These are phyloP conservation scores for Semicossyphus pulcher DNA, from an alignment of 2,113 vertebrate genomes.

Conservation along the genomic window DNA sequence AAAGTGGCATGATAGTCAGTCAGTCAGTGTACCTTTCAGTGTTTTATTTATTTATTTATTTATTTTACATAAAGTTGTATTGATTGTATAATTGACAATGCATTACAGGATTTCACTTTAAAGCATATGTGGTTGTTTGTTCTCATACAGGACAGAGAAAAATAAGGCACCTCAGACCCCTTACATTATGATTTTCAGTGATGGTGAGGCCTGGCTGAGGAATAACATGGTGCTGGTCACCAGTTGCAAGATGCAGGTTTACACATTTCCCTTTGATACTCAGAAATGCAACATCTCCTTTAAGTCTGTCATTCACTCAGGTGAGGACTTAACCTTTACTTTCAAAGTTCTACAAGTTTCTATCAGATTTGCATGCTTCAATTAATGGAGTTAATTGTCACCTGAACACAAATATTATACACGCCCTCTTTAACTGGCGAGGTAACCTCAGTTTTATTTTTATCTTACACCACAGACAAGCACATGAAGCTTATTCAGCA, in stretches of 20 bases:
- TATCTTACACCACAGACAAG: conserved; percentile 1
- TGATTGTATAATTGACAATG: too few relatives aligned
- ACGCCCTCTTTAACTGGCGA: too few relatives aligned
- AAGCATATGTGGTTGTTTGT: not conserved
- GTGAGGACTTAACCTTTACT: conserved; percentile 39
- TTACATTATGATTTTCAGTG: not conserved
- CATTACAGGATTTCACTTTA: too few relatives aligned
- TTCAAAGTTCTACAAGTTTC: too few relatives aligned
- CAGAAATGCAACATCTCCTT: conserved; percentile 76
- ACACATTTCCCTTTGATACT: conserved; percentile 75
- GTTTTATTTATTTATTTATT: too few relatives aligned
- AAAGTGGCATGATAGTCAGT: too few relatives aligned
- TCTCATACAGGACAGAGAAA: conserved; percentile 66
- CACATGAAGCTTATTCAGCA: conserved; percentile 19
- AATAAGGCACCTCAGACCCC: conserved; percentile 54
- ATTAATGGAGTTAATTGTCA: too few relatives aligned
- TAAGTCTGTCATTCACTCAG: conserved; percentile 53
- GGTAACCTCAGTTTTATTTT: not conserved
- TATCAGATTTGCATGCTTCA: too few relatives aligned
- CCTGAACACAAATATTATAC: too few relatives aligned
- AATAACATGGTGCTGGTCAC: conserved; percentile 64
- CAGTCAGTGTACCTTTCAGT: too few relatives aligned
- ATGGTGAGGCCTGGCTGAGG: not conserved
- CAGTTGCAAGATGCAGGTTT: conserved; percentile 72
- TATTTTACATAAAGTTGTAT: too few relatives aligned